Conservation (phyloP, 2,113 vertebrate genomes). For the Synchiropus splendidus region DNA sequence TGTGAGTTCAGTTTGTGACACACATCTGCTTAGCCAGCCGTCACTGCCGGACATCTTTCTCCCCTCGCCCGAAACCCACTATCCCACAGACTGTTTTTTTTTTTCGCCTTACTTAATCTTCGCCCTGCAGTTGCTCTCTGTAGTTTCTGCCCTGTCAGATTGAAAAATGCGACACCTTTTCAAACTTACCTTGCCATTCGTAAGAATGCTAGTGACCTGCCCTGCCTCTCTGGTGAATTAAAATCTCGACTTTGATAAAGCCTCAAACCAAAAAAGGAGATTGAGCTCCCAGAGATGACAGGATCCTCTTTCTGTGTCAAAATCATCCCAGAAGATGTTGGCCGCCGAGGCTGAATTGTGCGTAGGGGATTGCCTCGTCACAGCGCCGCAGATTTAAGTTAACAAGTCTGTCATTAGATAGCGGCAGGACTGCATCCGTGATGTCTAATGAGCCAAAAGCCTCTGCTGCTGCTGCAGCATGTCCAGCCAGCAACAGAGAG, state of each 20-base stretch:
- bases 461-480: conserved; percentile 62
- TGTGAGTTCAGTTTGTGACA: too few relatives aligned
- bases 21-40: too few relatives aligned
- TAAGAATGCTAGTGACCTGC: conserved; percentile 32
- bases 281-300: conserved; percentile 43
- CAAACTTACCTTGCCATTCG: conserved; percentile 54
- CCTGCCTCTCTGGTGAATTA: conserved; percentile 24
- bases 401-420: conserved; percentile 59
- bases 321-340: too few relatives aligned
- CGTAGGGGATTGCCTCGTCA: too few relatives aligned
- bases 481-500: conserved; percentile 58
- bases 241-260: conserved; percentile 2
- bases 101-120: conserved; percentile 46
- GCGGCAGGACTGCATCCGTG: conserved; percentile 57
- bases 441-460: conserved; percentile 63
- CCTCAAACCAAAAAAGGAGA: conserved; percentile 13
- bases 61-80: too few relatives aligned
- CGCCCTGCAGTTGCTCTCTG: conserved; percentile 24
- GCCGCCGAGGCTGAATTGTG: too few relatives aligned
- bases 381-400: conserved; percentile 47
- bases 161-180: conserved; percentile 30
- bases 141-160: conserved; percentile 28
- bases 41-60: too few relatives aligned
- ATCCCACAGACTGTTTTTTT: conserved; percentile 36
- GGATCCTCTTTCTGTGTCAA: too few relatives aligned